These are phyloP conservation scores for Epizoanthus ramosus DNA, from an alignment of 92 coral and sea anemone species.

Conservation along the genomic window DNA sequence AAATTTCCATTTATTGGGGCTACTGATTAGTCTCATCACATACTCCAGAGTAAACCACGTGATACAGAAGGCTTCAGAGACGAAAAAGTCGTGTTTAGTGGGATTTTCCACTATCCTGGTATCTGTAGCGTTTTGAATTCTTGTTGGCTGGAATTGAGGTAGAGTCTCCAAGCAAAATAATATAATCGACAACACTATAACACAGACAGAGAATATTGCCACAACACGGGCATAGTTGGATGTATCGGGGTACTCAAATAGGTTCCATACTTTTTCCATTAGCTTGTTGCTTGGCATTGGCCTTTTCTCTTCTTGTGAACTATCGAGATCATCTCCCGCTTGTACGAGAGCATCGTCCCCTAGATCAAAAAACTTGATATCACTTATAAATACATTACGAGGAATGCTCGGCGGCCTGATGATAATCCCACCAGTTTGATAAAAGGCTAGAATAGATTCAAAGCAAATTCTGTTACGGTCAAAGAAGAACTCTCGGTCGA, in stretches of 20 bases:
- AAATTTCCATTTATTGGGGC: constrained; percentile 93
- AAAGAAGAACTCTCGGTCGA: constrained; percentile 82
- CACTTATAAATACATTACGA: constrained; percentile 87
- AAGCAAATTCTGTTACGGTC: constrained; percentile 94
- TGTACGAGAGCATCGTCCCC: constrained; percentile 89
- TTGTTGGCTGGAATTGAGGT: constrained; percentile 77
- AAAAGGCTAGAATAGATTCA: constrained; percentile 93
- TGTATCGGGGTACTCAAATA: constrained; percentile 95
- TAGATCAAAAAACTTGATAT: constrained; percentile 89
- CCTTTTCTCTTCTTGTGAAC: constrained; percentile 60
- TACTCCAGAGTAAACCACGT: constrained; percentile 95
- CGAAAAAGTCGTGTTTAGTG: constrained; percentile 66
- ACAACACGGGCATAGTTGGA: constrained; percentile 80
- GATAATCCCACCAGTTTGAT: constrained; percentile 91
- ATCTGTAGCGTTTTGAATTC: constrained; percentile 40
- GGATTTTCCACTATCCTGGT: constrained; percentile 15
- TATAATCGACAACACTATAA: constrained; percentile 86
- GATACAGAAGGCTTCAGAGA: constrained; percentile 87
- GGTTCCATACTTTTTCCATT: constrained; percentile 84
- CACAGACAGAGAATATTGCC: constrained; percentile 81
- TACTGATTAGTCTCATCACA: constrained; percentile 71
- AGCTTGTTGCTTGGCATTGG: constrained; percentile 81
- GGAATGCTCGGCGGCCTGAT: constrained; percentile 93
- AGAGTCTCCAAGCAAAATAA: constrained; percentile 95
- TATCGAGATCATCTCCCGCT: constrained; percentile 83